A percentile compares a stretch with the other conserved stretches of the same genome.
Conservation (phyloP, 2,113 vertebrate genomes). For the Enhydra lutris region DNA sequence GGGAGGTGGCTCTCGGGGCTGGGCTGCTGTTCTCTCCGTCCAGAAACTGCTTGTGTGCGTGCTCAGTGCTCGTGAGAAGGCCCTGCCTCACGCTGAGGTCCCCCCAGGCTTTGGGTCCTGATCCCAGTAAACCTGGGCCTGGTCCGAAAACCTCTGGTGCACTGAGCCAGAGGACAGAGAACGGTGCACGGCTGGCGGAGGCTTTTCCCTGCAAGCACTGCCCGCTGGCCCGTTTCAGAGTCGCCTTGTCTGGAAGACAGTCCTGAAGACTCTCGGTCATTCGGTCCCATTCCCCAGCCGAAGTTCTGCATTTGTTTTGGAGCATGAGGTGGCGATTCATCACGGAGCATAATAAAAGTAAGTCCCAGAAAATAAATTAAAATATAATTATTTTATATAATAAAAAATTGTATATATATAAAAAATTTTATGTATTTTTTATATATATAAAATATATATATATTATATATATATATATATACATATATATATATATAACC, state of each 20-base stretch:
- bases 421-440: no score
- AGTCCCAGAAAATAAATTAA: slow-evolving; percentile 45
- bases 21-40: fast-evolving
- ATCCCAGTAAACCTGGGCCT: fast-evolving
- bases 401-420: no score
- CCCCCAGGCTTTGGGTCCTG: not conserved
- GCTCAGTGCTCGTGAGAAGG: fast-evolving
- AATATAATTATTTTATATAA: no score
- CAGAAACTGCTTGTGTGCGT: fast-evolving
- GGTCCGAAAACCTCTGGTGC: fast-evolving
- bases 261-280: fast-evolving
- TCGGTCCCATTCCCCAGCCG: slow-evolving; percentile 67
- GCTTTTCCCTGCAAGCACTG: slow-evolving; percentile 74
- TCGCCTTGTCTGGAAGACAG: not conserved
- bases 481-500: no score
- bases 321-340: slow-evolving; percentile 79
- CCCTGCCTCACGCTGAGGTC: fast-evolving
- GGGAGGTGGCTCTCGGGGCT: fast-evolving
- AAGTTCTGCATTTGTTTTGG: slow-evolving; percentile 68
- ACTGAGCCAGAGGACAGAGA: fast-evolving
- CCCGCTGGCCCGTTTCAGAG: slow-evolving; percentile 76
- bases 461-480: no score
- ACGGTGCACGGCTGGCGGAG: slow-evolving; percentile 74
- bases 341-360: slow-evolving; percentile 82
- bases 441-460: no score